Evolutionary conservation across 92 coral and sea anemone species (phyloP).

Genomic region (Epizoanthus rinbou): DNA sequence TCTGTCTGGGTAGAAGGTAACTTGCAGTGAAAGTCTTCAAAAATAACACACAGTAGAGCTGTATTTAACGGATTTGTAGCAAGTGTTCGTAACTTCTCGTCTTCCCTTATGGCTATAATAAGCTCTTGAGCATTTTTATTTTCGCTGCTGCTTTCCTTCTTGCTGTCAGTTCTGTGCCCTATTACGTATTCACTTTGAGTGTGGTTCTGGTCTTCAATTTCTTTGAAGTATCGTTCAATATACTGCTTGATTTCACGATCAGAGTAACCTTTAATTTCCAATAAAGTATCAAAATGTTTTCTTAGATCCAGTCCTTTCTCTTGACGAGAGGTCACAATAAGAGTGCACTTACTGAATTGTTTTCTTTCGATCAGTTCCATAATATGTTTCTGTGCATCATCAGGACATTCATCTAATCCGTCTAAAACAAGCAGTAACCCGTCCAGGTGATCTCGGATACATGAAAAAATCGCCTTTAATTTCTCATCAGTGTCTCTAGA

Average conservation of each 20-base stretch:
- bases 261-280: not conserved
- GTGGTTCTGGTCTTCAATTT: too few species aligned
- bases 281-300: not conserved
- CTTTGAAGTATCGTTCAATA: too few species aligned
- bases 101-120: not conserved
- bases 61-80: not conserved
- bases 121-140: too few species aligned
- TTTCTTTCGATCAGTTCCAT: not conserved
- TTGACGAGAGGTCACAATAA: not conserved
- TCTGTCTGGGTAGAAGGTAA: constrained; percentile 1
- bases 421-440: not conserved
- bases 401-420: not conserved
- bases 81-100: not conserved
- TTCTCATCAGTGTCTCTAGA: not conserved
- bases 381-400: not conserved
- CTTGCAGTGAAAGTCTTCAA: not conserved
- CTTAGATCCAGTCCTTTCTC: not conserved
- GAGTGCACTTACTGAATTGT: not conserved
- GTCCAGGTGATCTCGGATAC: not conserved
- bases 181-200: too few species aligned
- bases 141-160: too few species aligned
- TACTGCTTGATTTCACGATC: too few species aligned
- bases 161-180: too few species aligned
- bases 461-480: not conserved
- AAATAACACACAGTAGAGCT: not conserved